A percentile compares a stretch with the other conserved stretches of the same genome.
These are phyloP conservation scores for Armadillidium nasatum DNA, from an alignment of 1,140 invertebrate genomes.

Conservation along the genomic window DNA sequence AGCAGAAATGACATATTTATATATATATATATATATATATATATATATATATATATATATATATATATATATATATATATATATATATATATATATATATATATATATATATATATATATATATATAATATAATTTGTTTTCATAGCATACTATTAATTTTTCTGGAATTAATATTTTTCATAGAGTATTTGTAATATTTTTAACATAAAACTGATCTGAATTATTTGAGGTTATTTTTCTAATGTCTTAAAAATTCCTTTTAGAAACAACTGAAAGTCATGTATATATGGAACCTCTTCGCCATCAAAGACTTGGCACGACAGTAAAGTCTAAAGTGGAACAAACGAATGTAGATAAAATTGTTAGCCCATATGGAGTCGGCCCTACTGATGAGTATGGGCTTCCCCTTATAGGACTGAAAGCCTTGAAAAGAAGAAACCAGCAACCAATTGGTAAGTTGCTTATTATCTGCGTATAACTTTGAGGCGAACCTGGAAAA, in stretches of 20 bases:
- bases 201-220: too few relatives aligned
- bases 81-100: slow-evolving; percentile 13
- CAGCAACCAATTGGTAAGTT: slow-evolving; percentile 25
- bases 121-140: background rate
- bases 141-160: too few relatives aligned
- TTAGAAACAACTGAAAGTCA: slow-evolving; percentile 14
- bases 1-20: too few relatives aligned
- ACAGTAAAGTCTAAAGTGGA: slow-evolving; percentile 50
- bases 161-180: too few relatives aligned
- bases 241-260: too few relatives aligned
- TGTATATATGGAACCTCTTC: slow-evolving; percentile 34
- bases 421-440: slow-evolving; percentile 59
- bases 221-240: too few relatives aligned
- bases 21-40: background rate
- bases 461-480: too few relatives aligned
- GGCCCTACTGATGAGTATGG: slow-evolving; percentile 73
- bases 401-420: slow-evolving; percentile 67
- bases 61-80: slow-evolving; percentile 15
- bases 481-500: too few relatives aligned
- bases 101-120: slow-evolving; percentile 15
- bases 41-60: background rate
- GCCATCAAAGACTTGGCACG: slow-evolving; percentile 40
- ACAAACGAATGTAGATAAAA: slow-evolving; percentile 53
- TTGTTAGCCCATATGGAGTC: slow-evolving; percentile 73
- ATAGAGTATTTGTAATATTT: too few relatives aligned